A percentile compares a stretch with the other conserved stretches of the same genome.
phyloP scores from a whole-genome alignment of 2,888 invertebrate species.

The Hanleya hanleyi region DNA sequence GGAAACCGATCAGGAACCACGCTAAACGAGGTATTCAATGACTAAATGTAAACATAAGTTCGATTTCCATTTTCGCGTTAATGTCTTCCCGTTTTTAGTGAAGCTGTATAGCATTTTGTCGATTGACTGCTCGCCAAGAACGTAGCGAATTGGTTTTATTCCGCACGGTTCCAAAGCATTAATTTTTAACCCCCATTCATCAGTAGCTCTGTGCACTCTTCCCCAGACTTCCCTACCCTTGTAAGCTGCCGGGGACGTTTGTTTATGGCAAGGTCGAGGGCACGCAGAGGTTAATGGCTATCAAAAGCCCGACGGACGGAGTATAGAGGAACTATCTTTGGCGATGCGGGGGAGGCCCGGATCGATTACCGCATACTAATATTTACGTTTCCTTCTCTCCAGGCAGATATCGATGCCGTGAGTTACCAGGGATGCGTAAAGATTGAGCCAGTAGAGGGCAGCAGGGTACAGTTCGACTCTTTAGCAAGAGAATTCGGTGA shows the following conservation, averaged over 20 bases:
- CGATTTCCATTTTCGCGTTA: background rate
- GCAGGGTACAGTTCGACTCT: slow-evolving; percentile 37
- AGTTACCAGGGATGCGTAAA: slow-evolving; percentile 31
- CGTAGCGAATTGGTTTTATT: background rate
- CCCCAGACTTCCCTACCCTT: too few relatives aligned
- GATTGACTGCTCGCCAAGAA: background rate
- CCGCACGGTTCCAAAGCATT: background rate
- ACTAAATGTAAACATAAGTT: background rate
- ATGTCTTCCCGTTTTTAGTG: background rate
- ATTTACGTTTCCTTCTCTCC: background rate
- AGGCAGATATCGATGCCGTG: background rate
- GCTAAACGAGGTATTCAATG: slow-evolving; percentile 3
- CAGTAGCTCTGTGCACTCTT: background rate
- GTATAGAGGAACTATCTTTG: background rate
- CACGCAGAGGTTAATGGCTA: background rate
- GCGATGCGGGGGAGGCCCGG: background rate
- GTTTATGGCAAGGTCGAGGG: background rate
- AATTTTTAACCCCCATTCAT: background rate
- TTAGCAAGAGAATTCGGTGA: slow-evolving; percentile 35
- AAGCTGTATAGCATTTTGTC: background rate
- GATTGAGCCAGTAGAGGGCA: slow-evolving; percentile 38
- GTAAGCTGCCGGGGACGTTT: background rate
- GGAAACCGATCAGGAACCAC: background rate
- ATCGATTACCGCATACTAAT: background rate
- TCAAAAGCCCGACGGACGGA: background rate